phyloP scores from a whole-genome alignment of 2,888 invertebrate species.

The Strigamia transsilvanica region DNA sequence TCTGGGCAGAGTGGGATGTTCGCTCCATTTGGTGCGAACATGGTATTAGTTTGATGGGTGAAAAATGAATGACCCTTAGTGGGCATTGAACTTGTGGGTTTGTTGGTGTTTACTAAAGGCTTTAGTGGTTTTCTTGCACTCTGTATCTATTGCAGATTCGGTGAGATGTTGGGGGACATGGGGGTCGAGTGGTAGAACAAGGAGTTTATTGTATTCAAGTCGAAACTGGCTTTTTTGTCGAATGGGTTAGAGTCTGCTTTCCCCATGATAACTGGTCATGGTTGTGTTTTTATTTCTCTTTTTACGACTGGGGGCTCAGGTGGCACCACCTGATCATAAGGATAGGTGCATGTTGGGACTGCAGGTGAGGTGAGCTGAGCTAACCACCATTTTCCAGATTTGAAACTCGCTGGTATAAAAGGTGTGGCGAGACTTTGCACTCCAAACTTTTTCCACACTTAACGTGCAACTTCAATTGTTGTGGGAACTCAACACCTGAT shows the following conservation, averaged over 20 bases:
- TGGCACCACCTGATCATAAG: constrained; percentile 11
- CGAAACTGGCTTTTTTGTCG: background rate
- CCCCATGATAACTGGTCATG: constrained; percentile 38
- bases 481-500: background rate
- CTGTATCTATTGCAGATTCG: background rate
- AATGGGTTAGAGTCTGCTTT: background rate
- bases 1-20: too few species aligned
- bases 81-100: background rate
- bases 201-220: background rate
- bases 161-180: background rate
- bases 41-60: too few species aligned
- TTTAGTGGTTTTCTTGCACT: background rate
- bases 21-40: too few species aligned
- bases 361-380: background rate
- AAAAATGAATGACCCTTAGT: background rate
- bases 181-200: background rate
- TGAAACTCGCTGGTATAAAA: constrained; percentile 24
- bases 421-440: background rate
- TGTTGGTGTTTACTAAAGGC: background rate
- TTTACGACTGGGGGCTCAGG: constrained; percentile 46
- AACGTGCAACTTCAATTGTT: background rate
- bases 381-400: constrained; percentile 10
- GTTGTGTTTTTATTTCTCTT: constrained; percentile 47
- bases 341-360: constrained; percentile 26
- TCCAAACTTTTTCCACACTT: background rate